Evolutionary conservation across 1,140 invertebrate genomes (phyloP).

Genomic region (Drosophila micromelanica): DNA sequence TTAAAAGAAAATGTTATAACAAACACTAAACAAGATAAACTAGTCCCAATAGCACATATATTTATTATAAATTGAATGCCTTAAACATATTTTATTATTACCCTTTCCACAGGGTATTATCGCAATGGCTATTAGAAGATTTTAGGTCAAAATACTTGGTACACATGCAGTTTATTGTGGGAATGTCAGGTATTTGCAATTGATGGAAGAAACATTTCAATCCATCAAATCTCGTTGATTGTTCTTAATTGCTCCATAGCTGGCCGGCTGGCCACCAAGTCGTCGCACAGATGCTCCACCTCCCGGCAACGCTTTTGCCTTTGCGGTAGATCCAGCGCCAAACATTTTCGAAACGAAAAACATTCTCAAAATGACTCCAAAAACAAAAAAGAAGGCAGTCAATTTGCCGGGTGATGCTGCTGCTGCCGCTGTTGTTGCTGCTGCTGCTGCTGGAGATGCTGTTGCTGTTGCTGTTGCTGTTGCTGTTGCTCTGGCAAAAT

Average conservation of each 20-base stretch:
- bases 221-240: slow-evolving; percentile 72
- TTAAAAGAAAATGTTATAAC: too few relatives aligned
- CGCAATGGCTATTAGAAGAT: slow-evolving; percentile 6
- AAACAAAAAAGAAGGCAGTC: slow-evolving; percentile 32
- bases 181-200: slow-evolving; percentile 21
- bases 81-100: too few relatives aligned
- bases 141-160: slow-evolving; percentile 13
- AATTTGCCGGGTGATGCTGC: slow-evolving; percentile 21
- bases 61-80: too few relatives aligned
- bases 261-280: slow-evolving; percentile 11
- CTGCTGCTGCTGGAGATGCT: slow-evolving; percentile 1
- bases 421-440: slow-evolving; percentile 1
- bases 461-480: slow-evolving; percentile 19
- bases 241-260: slow-evolving; percentile 71
- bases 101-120: not conserved
- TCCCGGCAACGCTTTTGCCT: slow-evolving; percentile 36
- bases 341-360: slow-evolving; percentile 59
- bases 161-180: slow-evolving; percentile 18
- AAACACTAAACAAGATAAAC: too few relatives aligned
- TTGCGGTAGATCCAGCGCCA: slow-evolving; percentile 48
- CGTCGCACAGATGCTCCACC: slow-evolving; percentile 46
- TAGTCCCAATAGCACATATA: too few relatives aligned
- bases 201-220: slow-evolving; percentile 47
- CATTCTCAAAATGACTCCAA: slow-evolving; percentile 34
- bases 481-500: slow-evolving; percentile 41